phyloP scores from a whole-genome alignment of 2,888 invertebrate species.

The Spatulosminthurus flaviceps region DNA sequence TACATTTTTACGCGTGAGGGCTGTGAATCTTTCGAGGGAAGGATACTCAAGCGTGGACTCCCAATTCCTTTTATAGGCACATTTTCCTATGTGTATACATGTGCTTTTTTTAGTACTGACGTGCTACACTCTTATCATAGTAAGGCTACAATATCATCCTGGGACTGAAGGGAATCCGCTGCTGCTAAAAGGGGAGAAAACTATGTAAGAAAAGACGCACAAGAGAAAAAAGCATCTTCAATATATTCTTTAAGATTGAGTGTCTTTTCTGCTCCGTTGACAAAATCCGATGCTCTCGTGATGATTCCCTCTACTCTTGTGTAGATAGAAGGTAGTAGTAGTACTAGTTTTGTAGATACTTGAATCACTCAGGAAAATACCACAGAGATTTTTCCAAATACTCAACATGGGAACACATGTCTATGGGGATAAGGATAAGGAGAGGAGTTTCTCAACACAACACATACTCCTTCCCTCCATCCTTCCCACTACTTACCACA shows the following conservation, averaged over 20 bases:
- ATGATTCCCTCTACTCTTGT: neutral
- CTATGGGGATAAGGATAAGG: slow-evolving; percentile 6
- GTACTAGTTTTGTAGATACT: neutral
- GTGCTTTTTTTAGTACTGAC: too few relatives aligned
- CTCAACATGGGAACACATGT: neutral
- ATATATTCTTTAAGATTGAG: slow-evolving; percentile 26
- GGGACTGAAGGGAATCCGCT: neutral
- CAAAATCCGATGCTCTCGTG: slow-evolving; percentile 39
- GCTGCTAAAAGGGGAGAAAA: slow-evolving; percentile 18
- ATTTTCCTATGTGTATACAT: neutral
- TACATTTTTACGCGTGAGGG: slow-evolving; percentile 30
- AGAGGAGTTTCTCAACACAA: neutral
- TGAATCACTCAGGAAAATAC: slow-evolving; percentile 36
- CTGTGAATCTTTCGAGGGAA: neutral
- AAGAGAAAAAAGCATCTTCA: neutral
- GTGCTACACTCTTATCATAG: too few relatives aligned
- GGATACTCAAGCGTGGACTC: too few relatives aligned
- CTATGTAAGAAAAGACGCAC: too few relatives aligned
- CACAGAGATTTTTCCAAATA: neutral
- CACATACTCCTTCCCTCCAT: neutral
- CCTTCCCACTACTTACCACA: neutral
- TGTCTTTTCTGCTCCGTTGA: slow-evolving; percentile 46
- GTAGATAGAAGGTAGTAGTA: neutral
- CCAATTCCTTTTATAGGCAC: neutral
- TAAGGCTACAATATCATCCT: too few relatives aligned